Evolutionary conservation across 2,113 vertebrate species (phyloP).

Genomic region (Mirounga angustirostris): DNA sequence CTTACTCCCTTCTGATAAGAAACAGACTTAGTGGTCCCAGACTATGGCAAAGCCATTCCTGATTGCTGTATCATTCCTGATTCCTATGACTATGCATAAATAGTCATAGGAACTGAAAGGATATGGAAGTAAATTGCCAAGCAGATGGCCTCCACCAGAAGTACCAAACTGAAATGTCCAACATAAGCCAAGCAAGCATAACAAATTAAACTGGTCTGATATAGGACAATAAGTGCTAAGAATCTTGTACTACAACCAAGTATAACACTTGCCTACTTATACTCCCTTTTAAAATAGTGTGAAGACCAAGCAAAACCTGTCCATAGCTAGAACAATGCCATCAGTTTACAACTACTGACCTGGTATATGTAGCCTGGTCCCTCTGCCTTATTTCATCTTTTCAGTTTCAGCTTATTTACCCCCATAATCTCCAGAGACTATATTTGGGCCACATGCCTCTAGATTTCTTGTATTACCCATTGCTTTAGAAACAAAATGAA

Average conservation of each 20-base stretch:
- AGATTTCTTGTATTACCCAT: conserved; percentile 3
- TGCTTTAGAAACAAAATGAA: not conserved
- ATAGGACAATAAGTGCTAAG: not conserved
- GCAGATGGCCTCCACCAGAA: not conserved
- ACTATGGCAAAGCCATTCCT: conserved; percentile 10
- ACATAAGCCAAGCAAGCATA: conserved; percentile 15
- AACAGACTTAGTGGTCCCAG: not conserved
- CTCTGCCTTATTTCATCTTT: conserved; percentile 16
- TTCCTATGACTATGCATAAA: not conserved
- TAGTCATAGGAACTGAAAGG: not conserved
- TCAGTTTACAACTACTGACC: not conserved
- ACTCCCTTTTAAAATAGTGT: conserved; percentile 24
- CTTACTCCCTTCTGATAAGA: not conserved
- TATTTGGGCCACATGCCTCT: not conserved
- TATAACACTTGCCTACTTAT: not conserved
- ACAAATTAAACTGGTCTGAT: not conserved
- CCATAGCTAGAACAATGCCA: not conserved
- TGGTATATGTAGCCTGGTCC: not conserved
- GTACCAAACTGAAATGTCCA: conserved; percentile 26
- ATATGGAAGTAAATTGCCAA: not conserved
- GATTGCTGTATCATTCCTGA: not conserved
- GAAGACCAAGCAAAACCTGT: conserved; percentile 30
- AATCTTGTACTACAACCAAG: conserved; percentile 7
- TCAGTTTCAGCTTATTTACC: not conserved
- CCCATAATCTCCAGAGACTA: not conserved